Conservation (phyloP, 2,888 invertebrate genomes). For the Lasius fuliginosus region DNA sequence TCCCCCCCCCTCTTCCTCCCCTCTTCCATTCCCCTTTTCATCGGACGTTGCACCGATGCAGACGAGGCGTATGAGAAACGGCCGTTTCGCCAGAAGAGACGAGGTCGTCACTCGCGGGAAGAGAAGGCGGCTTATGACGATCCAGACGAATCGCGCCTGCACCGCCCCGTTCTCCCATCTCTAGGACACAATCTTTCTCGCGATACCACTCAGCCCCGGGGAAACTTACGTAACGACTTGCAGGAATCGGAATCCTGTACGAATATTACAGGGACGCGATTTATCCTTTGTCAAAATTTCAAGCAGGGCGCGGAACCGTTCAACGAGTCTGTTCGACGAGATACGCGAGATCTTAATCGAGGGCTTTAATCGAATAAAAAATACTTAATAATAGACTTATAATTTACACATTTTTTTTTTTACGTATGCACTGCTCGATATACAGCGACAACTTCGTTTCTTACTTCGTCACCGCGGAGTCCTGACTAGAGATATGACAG, state of each 20-base stretch:
- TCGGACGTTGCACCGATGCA: conserved; percentile 54
- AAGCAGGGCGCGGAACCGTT: not conserved
- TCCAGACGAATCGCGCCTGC: conserved; percentile 16
- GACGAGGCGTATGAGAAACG: conserved; percentile 49
- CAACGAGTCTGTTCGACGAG: not conserved
- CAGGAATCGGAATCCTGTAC: not conserved
- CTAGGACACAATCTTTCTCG: conserved; percentile 13
- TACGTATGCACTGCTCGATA: not conserved
- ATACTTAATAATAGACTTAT: too few species aligned
- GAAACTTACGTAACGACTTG: conserved; percentile 22
- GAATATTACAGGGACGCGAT: not conserved
- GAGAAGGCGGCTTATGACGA: conserved; percentile 26
- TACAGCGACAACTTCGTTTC: not conserved
- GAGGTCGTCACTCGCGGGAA: conserved; percentile 41
- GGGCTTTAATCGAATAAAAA: too few species aligned
- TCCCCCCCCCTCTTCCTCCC: not conserved
- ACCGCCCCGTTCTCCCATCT: not conserved
- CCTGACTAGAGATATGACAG: not conserved
- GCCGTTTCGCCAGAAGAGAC: conserved; percentile 39
- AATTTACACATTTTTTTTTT: too few species aligned
- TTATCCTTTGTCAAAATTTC: conserved; percentile 1
- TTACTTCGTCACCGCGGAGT: not conserved
- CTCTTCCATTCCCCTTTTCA: conserved; percentile 22
- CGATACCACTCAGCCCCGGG: not conserved
- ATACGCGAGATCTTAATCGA: not conserved